Evolutionary conservation across 2,797 vertebrate genomes (phyloP), one percentile per base, ranked within the genome.

Genomic region (Mus minutoides): DNA sequence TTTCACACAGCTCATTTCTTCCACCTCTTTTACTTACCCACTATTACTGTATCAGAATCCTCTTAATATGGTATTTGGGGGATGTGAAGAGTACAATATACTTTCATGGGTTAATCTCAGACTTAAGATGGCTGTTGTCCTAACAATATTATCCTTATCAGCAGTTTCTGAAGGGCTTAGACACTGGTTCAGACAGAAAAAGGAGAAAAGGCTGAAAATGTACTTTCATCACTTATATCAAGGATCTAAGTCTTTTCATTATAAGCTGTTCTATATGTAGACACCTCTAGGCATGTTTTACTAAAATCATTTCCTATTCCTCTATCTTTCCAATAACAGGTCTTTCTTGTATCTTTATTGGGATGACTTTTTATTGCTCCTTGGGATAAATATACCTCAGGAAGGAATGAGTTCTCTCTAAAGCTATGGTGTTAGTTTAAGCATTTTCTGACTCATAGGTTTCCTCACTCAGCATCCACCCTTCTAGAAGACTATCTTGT

Each of bases 361-460:
- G 37, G 3, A 82, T n/a, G n/a, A 49, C 1, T 0, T 64, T 21
- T 1, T 31, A 17, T 40, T 9, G 3, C 64, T 62, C 37, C 7
- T 71, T 22, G 24, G 37, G 14, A 11, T 29, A 90, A 40, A 82
- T 7, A 69, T 5, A 52, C n/a, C 43, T 37, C 4, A 37, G n/a
- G 43, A 73, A 78, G 37, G 14, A 64, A n/a, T 37, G 2, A 29
- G 7, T 9, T 6, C 7, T 78, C 11, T 46, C 52, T 76, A 31
- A 58, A 11, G 83, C 3, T 62, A 0, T 69, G 24, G 31, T 69
- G n/a, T 26, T 0, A 37, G 52, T 8, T 2, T 2, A n/a, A 31
- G 29, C 22, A 40, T 21, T 73, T 77, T 94, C 54, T 60, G n/a
- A 75, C 8, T 87, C 56, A 13, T 31, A 11, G 1, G 78, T 26